Conservation (phyloP, 1,140 invertebrate genomes). For the Paraescarpia echinospica region DNA sequence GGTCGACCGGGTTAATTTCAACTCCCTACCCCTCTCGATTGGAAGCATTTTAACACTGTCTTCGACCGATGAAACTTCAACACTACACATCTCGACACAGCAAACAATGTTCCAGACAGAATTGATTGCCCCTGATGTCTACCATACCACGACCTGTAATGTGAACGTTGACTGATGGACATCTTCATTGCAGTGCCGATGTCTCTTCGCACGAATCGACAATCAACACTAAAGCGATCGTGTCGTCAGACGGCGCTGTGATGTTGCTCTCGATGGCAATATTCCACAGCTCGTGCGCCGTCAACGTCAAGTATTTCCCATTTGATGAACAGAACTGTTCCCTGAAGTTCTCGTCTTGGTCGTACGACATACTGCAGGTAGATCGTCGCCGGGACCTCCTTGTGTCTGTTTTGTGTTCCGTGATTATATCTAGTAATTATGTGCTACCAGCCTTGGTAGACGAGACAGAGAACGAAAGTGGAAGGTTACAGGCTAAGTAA, state of each 20-base stretch:
- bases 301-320: slow-evolving; percentile 62
- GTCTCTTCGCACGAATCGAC: slow-evolving; percentile 49
- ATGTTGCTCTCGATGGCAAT: slow-evolving; percentile 62
- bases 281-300: slow-evolving; percentile 61
- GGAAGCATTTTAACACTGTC: not conserved
- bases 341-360: slow-evolving; percentile 87
- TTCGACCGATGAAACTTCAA: no score
- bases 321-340: slow-evolving; percentile 61
- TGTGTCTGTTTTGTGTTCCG: no score
- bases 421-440: no score
- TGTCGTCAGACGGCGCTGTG: slow-evolving; percentile 58
- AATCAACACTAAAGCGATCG: slow-evolving; percentile 60
- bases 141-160: not conserved
- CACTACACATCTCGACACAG: not conserved
- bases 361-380: slow-evolving; percentile 80
- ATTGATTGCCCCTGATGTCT: not conserved
- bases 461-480: no score
- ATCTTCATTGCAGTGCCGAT: slow-evolving; percentile 46
- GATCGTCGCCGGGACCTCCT: not conserved
- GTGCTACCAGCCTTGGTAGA: no score
- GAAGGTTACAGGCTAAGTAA: no score
- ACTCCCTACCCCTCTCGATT: not conserved
- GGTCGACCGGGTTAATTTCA: not conserved
- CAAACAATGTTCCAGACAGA: no score
- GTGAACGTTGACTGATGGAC: not conserved